These are phyloP conservation scores for Trachymyrmex cornetzi DNA, from an alignment of 1,140 invertebrate genomes.

Conservation along the genomic window DNA sequence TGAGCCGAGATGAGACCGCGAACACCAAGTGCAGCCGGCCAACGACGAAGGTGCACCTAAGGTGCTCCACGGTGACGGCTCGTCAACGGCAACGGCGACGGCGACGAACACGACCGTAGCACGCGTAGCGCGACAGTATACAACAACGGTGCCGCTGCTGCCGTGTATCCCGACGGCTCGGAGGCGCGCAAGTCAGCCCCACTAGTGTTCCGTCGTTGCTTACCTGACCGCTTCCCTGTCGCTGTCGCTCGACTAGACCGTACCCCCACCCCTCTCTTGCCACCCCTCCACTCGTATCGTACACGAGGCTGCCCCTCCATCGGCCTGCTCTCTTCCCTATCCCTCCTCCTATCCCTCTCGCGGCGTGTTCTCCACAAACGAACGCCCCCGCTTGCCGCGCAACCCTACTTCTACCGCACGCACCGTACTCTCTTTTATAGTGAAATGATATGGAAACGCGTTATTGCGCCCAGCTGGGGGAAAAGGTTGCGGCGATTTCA, in stretches of 20 bases:
- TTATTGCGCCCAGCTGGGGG: not conserved
- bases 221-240: slow-evolving; percentile 83
- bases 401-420: slow-evolving; percentile 45
- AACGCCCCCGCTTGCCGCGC: slow-evolving; percentile 49
- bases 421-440: slow-evolving; percentile 48
- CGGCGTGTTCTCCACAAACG: slow-evolving; percentile 45
- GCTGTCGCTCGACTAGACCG: slow-evolving; percentile 80
- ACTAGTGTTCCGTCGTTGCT: slow-evolving; percentile 82
- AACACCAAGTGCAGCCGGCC: not conserved
- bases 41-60: not conserved
- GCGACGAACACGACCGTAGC: slow-evolving; percentile 68
- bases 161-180: slow-evolving; percentile 76
- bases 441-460: slow-evolving; percentile 50
- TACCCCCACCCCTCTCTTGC: slow-evolving; percentile 79
- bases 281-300: slow-evolving; percentile 78
- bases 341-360: slow-evolving; percentile 32
- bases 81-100: not conserved
- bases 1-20: not conserved
- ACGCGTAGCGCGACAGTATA: slow-evolving; percentile 74
- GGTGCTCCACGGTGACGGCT: not conserved
- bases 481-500: slow-evolving; percentile 37
- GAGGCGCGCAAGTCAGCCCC: slow-evolving; percentile 84
- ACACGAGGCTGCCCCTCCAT: slow-evolving; percentile 76
- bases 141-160: slow-evolving; percentile 62
- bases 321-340: slow-evolving; percentile 48